Base-by-base conservation (phyloP, 2,113 vertebrate genomes). In the Gasterosteus nipponicus region DNA sequence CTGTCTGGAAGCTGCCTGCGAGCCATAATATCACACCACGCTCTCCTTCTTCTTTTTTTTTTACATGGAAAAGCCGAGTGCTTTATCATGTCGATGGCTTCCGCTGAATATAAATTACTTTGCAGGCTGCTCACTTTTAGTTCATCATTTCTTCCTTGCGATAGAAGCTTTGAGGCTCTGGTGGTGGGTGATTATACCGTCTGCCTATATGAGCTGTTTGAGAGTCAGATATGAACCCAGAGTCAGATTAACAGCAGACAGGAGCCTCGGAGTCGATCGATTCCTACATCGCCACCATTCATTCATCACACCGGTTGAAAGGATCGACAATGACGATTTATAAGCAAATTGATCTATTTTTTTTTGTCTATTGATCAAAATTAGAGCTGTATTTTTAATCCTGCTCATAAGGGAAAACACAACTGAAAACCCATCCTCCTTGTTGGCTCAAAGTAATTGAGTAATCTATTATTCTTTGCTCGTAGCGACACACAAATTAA, bases 41-140 rank as follows among this genome's bases (percentile, higher is more conserved):
- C 15, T 26, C 22, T 26, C 22, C 22, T 1, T 26, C 22, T 26
- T 26, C n/a, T n/a, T 26, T 26, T 31, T 15, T 4, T 29, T 35
- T 39, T 41, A 11, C 47, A 15, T 4, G 44, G n/a, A 22, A 64
- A 69, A 74, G 19, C 16, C 5, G 8, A 39, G 22, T 1, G 33
- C 75, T 79, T 67, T 31, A 72, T 60, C 38, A 63, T 7, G 61
- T 2, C 10, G 2, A 7, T 1, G 33, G 31, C 38, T 58, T 18
- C 31, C 1, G 12, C 18, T 74, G 72, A 77, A 83, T 49, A 62
- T 69, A 38, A 83, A 77, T 53, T 3, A 54, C 69, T 18, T 46
- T 49, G 44, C 54, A 7, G 33, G 18, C 22, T 59, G 53, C 9
- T 64, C 51, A 10, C 49, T 38, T 19, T 26, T 1, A 16, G 18